Base-by-base conservation (phyloP, 2,888 invertebrate species). In the Morpho helenor region DNA sequence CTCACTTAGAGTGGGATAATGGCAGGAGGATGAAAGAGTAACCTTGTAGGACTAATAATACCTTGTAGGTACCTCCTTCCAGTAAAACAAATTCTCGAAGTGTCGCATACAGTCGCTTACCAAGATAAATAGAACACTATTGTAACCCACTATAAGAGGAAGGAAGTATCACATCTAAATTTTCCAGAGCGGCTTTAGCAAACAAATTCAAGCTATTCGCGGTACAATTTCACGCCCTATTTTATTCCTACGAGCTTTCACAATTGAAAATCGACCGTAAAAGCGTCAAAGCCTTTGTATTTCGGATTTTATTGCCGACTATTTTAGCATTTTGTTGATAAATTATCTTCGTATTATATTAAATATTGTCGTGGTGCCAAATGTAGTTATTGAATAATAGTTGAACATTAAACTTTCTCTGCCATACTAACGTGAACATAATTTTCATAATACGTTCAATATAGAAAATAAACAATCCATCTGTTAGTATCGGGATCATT, bases 171-270 rank as follows among this genome's bases (percentile, higher is more conserved):
- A 78, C 77, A 76, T 76, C 79, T 77, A 79, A 84, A 84, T 82
- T 83, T 81, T 72, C 75, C 76, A 77, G 74, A 75, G 73, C 69
- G 73, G 73, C 74, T 77, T 77, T 75, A 76, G 78, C 81, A 87
- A 88, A 88, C 87, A 89, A 88, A 87, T 86, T 80, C 79, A 71
- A 74, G 74, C 82, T 76, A 81, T 87, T 83, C 77, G 70, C 72
- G 72, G 75, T 76, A 79, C 84, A 84, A 87, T 89, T 89, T 87
- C 82, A 85, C 84, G 88, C 83, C 80, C 80, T 85, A 89, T 87
- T 89, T 87, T 84, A 84, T 76, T 73, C 72, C 72, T 75, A 77
- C 79, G 76, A 82, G 83, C 82, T 86, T 83, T 76, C 78, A 74
- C 80, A 82, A 82, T 82, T 81, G 82, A 83, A 84, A 83, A 80